Base-by-base conservation (phyloP, 2,888 invertebrate species). In the Argyresthia goedartella region DNA sequence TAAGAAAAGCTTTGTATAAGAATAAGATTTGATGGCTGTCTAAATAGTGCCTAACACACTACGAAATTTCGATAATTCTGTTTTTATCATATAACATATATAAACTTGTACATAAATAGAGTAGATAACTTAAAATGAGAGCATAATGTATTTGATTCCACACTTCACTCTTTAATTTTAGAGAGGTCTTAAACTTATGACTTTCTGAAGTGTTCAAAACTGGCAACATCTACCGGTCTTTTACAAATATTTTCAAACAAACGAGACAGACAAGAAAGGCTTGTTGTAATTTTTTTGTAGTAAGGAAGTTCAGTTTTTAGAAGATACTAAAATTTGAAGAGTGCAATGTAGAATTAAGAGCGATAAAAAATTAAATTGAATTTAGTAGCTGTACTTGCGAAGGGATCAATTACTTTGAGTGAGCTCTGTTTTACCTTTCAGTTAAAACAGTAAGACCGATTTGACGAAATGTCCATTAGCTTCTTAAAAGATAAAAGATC, bases 21-120 rank as follows among this genome's bases (percentile, higher is more conserved):
- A 79, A 77, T 84, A 85, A 85, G 80, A 86, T 85, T 25, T 86
- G 84, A 86, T 86, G 86, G 86, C 86, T 86, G 86, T 86, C 81
- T 85, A 81, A 82, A 85, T 84, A 86, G 86, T 86, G 85, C 86
- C 86, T 86, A 86, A 84, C 81, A 82, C 82, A 84, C 81, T 85
- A 84, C 81, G 81, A 84, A 81, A 77, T 81, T 84, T 85, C 82
- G 81, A 80, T 80, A 79, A 77, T 77, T 82, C 79, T 72, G 81
- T 81, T 85, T 84, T 25, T 25, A 25, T 25, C 25, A 25, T 25
- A 25, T 81, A 79, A 33, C 9, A 11, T 10, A 15, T 16, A 1
- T 33, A 47, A 47, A 4, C 11, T 46, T 16, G 8, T 47, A 33
- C 9, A 25, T 45, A 35, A 41, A 41, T 41, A 41, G 41, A 41